phyloP scores from a whole-genome alignment of 2,888 invertebrate species.

The Machimus rusticus region DNA sequence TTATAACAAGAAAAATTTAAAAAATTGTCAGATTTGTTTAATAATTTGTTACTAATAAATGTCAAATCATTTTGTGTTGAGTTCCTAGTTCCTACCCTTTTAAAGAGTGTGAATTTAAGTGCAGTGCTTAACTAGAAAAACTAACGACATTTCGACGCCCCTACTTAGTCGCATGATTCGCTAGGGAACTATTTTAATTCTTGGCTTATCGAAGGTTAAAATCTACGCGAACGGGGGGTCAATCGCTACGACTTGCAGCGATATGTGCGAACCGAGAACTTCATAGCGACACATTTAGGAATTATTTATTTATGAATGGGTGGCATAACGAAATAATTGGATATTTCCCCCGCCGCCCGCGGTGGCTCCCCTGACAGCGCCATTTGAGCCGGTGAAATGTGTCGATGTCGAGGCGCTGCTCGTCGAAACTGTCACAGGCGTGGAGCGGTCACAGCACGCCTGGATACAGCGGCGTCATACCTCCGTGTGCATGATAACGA shows the following conservation, averaged over 20 bases:
- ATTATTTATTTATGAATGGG: constrained; percentile 23
- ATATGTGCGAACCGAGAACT: neutral
- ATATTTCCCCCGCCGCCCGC: neutral
- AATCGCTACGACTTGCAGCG: neutral
- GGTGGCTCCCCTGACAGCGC: neutral
- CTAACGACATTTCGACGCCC: neutral
- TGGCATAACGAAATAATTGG: constrained; percentile 26
- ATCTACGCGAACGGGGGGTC: neutral
- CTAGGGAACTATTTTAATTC: neutral
- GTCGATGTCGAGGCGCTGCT: neutral
- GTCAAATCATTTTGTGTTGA: too few species aligned
- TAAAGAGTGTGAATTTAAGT: too few species aligned
- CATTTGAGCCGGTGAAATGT: constrained; percentile 3
- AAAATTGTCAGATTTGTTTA: too few species aligned
- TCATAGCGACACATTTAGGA: neutral
- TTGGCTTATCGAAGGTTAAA: neutral
- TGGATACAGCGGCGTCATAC: constrained; percentile 2
- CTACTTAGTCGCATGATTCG: neutral
- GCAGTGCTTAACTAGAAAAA: too few species aligned
- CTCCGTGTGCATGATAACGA: constrained; percentile 9
- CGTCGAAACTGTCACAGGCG: neutral
- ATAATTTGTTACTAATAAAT: too few species aligned
- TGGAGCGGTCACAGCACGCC: neutral
- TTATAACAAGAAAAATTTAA: too few species aligned
- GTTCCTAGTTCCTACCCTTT: too few species aligned